These are phyloP conservation scores for Pterostichus niger DNA, from an alignment of 2,888 invertebrate genomes.

Conservation along the genomic window DNA sequence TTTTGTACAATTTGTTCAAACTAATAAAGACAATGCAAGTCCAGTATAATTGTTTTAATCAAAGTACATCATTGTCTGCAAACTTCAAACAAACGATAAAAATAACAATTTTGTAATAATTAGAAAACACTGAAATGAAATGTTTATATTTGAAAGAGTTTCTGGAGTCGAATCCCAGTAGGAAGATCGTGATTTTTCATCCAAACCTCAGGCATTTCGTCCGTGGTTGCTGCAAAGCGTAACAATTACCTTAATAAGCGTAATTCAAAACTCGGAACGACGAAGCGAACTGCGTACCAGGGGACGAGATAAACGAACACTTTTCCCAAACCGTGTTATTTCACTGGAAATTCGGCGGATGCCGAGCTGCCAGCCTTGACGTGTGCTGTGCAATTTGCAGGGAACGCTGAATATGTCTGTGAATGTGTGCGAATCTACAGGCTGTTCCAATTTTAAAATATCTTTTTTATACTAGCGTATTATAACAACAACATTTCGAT, in stretches of 20 bases:
- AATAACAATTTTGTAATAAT: no score
- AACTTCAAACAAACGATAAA: no score
- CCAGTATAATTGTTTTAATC: no score
- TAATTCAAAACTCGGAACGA: conserved; percentile 48
- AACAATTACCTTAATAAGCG: conserved; percentile 65
- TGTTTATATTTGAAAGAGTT: no score
- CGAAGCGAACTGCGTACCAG: conserved; percentile 2
- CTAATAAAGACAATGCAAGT: no score
- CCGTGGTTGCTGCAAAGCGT: conserved; percentile 44
- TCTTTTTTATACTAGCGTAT: no score
- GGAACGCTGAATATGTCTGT: neutral
- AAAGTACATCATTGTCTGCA: no score
- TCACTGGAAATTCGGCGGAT: conserved; percentile 44
- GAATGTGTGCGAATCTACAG: neutral
- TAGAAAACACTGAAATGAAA: no score
- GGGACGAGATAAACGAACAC: conserved; percentile 18
- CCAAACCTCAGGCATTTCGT: conserved; percentile 28
- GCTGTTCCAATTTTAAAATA: neutral
- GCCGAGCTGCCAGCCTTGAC: conserved; percentile 5
- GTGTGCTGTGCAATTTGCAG: conserved; percentile 43
- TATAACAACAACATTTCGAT: no score
- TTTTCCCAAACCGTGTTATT: conserved; percentile 61
- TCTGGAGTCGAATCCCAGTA: neutral
- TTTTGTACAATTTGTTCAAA: no score
- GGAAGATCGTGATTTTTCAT: conserved; percentile 29